Base-by-base conservation (phyloP, 37 sponge, comb jelly and placozoan species). In the Spongia lamella region DNA sequence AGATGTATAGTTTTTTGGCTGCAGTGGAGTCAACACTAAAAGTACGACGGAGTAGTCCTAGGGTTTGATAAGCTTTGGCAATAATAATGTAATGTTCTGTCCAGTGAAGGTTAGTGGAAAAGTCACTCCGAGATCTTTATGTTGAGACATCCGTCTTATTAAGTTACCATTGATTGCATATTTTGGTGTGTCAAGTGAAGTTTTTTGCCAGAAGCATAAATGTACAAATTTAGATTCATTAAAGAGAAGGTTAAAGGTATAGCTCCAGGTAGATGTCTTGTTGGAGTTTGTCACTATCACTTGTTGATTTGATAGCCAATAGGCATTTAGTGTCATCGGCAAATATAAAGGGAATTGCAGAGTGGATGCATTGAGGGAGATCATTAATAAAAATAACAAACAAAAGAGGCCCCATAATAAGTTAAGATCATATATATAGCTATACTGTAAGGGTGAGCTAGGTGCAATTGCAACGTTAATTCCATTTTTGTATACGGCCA, bases 341-440 rank as follows among this genome's bases (percentile, higher is more conserved):
- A 60, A 60, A 60, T 11, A 60, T 13, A n/a, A 60, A 60, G 7
- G 22, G 14, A 17, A 9, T 60, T 11, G 61, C 14, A 17, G 13
- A 17, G 26, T 11, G 13, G 22, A 30, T 9, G 61, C 9, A 9
- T 13, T 17, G 21, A 19, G 61, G 17, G 7, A 60, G 61, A 9
- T 60, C 61, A 15, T 60, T 60, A 60, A 60, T 60, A 60, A 60
- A 60, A 30, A 60, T 26, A 17, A 60, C 26, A 15, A 60, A 60
- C 14, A 60, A 15, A 26, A 60, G 61, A 15, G 61, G 61, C 21
- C 61, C 61, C 9, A 15, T 11, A 9, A 60, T 11, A n/a, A n/a
- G n/a, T n/a, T n/a, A n/a, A n/a, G n/a, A n/a, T n/a, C n/a, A n/a
- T n/a, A n/a, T n/a, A n/a, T n/a, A n/a, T n/a, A n/a, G n/a, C n/a